These are phyloP conservation scores for Champsocephalus gunnari DNA, from an alignment of 2,797 vertebrate species.

Conservation along the genomic window DNA sequence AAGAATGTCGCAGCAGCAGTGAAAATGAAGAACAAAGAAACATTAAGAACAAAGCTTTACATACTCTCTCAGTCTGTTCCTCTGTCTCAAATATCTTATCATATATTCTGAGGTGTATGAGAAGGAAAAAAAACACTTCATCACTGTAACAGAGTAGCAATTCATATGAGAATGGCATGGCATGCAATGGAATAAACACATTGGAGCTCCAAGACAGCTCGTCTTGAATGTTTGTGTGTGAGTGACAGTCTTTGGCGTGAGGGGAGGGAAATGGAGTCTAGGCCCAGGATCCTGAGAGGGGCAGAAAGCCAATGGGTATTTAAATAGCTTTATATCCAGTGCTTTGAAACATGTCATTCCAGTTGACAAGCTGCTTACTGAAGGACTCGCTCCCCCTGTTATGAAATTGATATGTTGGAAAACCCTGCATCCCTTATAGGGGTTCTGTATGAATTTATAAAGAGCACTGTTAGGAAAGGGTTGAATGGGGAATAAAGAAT, in stretches of 20 bases:
- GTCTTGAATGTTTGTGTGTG: constrained; percentile 35
- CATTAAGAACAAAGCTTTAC: neutral
- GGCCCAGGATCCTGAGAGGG: constrained; percentile 41
- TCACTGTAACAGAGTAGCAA: constrained; percentile 14
- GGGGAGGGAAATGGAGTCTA: constrained; percentile 37
- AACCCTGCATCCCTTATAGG: constrained; percentile 23
- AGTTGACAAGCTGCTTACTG: constrained; percentile 59
- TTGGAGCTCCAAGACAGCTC: constrained; percentile 33
- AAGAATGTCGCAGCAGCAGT: neutral
- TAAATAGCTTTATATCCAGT: constrained; percentile 63
- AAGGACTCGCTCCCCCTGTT: constrained; percentile 37
- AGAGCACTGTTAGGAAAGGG: constrained; percentile 1
- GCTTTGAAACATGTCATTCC: constrained; percentile 62
- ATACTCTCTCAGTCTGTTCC: neutral
- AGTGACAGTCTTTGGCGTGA: constrained; percentile 59
- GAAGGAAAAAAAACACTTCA: neutral
- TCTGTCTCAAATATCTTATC: constrained; percentile 5
- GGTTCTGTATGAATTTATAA: constrained; percentile 27
- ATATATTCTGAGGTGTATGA: constrained; percentile 7
- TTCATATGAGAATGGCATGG: constrained; percentile 17
- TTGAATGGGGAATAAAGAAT: neutral
- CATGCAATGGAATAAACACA: constrained; percentile 43
- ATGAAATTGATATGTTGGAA: constrained; percentile 42
- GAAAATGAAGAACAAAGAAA: neutral
- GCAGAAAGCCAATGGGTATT: constrained; percentile 59